phyloP scores from a whole-genome alignment of 2,113 vertebrate genomes.

The Pseudorasbora parva region DNA sequence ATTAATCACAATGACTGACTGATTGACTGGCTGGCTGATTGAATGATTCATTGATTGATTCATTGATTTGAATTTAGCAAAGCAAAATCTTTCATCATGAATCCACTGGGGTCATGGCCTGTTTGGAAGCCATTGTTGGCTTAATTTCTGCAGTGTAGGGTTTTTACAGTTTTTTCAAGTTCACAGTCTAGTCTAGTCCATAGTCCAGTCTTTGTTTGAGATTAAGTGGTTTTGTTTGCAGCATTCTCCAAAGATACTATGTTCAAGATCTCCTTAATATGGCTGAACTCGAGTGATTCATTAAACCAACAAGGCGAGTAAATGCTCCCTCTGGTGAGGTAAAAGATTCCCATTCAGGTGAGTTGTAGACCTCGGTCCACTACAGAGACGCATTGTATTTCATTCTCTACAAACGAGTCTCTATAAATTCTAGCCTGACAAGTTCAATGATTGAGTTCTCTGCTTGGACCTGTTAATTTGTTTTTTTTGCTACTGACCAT shows the following conservation, averaged over 20 bases:
- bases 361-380: conserved; percentile 46
- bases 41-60: not conserved
- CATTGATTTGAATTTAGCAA: not conserved
- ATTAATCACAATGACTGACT: too few relatives aligned
- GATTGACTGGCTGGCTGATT: too few relatives aligned
- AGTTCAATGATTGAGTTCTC: conserved; percentile 59
- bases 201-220: not conserved
- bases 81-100: not conserved
- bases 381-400: conserved; percentile 56
- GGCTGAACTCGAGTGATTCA: conserved; percentile 20
- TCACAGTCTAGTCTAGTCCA: not conserved
- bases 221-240: conserved; percentile 9
- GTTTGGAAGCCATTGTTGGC: not conserved
- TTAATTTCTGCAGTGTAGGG: not conserved
- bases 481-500: not conserved
- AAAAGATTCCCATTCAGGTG: conserved; percentile 54
- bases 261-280: conserved; percentile 18
- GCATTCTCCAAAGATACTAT: not conserved
- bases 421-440: conserved; percentile 64
- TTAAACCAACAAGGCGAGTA: conserved; percentile 51
- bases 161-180: not conserved
- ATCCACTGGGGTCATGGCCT: not conserved
- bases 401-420: conserved; percentile 56
- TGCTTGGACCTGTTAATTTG: conserved; percentile 36
- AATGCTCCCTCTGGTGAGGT: conserved; percentile 61